Evolutionary conservation across 1,140 invertebrate species (phyloP), one percentile per base, ranked within the genome.

Genomic region (Globodera rostochiensis): DNA sequence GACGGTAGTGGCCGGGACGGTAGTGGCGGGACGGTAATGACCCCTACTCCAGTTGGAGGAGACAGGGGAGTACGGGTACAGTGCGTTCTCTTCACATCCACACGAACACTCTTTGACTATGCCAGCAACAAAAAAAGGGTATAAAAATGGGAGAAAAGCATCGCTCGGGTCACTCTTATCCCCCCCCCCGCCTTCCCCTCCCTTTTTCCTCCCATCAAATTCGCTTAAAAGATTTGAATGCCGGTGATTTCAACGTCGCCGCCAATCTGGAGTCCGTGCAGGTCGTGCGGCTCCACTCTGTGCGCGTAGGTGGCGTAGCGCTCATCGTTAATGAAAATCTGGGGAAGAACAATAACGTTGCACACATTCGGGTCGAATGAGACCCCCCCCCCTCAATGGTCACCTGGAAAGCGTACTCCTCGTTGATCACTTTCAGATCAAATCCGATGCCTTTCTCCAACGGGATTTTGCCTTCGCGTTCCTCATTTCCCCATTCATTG

Each of bases 401-500:
- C 75, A 66, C 88, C 50, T 90, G 86, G 87, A 89, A 89, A n/a
- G 85, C 86, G 73, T 87, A 89, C 50, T 82, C 80, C 74, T 89
- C 88, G 79, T 89, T 89, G 46, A 85, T 74, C 74, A 89, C 90
- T 15, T 85, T 85, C 19, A 89, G 66, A 73, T 89, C 88, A 79
- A 89, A 89, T 19, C 88, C 88, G 69, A 88, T 79, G 78, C 89
- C 88, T 81, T 89, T 85, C 66, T 88, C 85, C 19, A 86, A 76
- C 6, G 81, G 81, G 25, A 86, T 73, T 76, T 88, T 90, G 47
- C 87, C 87, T 71, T 88, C 87, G 49, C 88, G 86, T 74, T 88
- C 87, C 73, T 88, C 87, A 78, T 89, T 88, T 75, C 87, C 87
- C 87, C 87, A 88, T 67, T 86, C 82, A 50, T 82, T 81, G n/a